These are phyloP conservation scores for Xylota sylvarum DNA, from an alignment of 2,888 invertebrate genomes.

Conservation along the genomic window DNA sequence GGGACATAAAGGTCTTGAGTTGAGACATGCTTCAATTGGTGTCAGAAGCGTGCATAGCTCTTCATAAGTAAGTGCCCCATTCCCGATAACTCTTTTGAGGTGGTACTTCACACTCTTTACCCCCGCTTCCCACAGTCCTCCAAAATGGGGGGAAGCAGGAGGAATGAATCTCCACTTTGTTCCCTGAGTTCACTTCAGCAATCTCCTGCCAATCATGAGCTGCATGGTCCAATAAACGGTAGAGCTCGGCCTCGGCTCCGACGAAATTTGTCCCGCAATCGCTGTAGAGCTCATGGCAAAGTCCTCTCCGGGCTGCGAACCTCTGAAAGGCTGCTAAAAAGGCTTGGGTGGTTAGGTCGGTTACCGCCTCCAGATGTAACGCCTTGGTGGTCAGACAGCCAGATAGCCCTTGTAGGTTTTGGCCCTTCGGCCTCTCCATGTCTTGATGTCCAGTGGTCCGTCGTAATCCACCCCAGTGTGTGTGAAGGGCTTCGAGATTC, in stretches of 20 bases:
- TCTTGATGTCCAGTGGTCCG: neutral
- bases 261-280: constrained; percentile 3
- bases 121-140: neutral
- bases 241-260: neutral
- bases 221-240: too few species aligned
- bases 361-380: neutral
- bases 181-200: neutral
- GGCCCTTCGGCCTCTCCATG: too few species aligned
- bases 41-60: too few species aligned
- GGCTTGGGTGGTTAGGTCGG: neutral
- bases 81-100: too few species aligned
- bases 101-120: neutral
- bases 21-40: too few species aligned
- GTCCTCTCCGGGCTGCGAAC: too few species aligned
- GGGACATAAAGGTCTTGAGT: too few species aligned
- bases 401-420: too few species aligned
- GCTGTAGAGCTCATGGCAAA: neutral
- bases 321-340: neutral
- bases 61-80: too few species aligned
- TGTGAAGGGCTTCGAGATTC: too few species aligned
- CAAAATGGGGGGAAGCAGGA: neutral
- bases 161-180: neutral
- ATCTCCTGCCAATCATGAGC: constrained; percentile 2
- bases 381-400: neutral
- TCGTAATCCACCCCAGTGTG: neutral